Evolutionary conservation across 1,140 invertebrate species (phyloP), one percentile per base, ranked within the genome.

Genomic region (Cherax destructor): DNA sequence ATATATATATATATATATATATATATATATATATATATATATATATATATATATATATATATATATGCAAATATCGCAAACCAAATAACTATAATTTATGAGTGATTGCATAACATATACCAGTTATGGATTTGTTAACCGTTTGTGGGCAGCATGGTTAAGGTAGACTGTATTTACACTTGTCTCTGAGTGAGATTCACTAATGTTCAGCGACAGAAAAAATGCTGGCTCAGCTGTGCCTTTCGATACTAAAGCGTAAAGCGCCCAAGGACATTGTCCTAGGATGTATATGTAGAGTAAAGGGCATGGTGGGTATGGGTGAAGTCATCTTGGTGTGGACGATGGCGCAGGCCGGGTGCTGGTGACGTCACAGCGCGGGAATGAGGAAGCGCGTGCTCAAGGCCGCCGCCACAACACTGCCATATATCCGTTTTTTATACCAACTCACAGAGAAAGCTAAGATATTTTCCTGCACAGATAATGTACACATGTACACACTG

Each of bases 351-450:
- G 11, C 69, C 21, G 69, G n/a, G 69, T 30, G 69, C 69, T 9
- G 3, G 69, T 74, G 69, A 74, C 69, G 69, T 74, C 69, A 74
- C 3, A 74, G 18, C n/a, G 69, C 69, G 69, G 69, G 69, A 74
- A 74, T 74, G 69, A 74, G 69, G 69, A 74, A 74, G 69, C 21
- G n/a, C n/a, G n/a, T 5, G 69, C 69, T 74, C 69, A 74, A 74
- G 69, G 69, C 69, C 69, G 69, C 24, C 69, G 69, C 69, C 69
- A 3, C 24, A 74, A 74, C 69, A 74, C 24, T 21, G 69, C n/a
- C n/a, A 74, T 74, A 74, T 74, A 74, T 16, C 69, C 69, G 69
- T 74, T 30, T 74, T 74, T 74, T 74, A 69, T 74, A 74, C 11
- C 69, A 74, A 21, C 24, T 24, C 69, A 74, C 69, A 30, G 69